phyloP scores from a whole-genome alignment of 2,797 vertebrate species.

The Anguilla pacifica region DNA sequence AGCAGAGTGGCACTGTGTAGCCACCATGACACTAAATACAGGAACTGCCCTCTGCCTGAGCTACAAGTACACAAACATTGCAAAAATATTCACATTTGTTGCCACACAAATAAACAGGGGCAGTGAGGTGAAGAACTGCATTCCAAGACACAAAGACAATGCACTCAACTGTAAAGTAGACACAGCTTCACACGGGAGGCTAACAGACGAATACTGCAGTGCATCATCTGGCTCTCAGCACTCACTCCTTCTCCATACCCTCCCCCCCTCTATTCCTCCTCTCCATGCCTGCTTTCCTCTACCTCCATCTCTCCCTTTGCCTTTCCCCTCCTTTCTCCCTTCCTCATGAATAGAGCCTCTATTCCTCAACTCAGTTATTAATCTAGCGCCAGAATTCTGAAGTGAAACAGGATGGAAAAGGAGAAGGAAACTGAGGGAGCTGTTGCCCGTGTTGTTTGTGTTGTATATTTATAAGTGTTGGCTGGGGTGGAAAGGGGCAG shows the following conservation, averaged over 20 bases:
- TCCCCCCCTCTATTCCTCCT: neutral
- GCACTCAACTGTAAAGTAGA: neutral
- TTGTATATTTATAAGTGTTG: neutral
- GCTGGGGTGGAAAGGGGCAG: neutral
- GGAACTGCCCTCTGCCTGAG: neutral
- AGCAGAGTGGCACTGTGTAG: neutral
- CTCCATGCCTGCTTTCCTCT: neutral
- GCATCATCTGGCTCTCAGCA: neutral
- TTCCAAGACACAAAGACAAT: neutral
- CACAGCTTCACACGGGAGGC: neutral
- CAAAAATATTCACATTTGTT: neutral
- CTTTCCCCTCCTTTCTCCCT: slow-evolving; percentile 5
- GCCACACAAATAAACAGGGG: neutral
- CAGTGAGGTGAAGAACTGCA: neutral
- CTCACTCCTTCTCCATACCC: neutral
- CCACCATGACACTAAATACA: neutral
- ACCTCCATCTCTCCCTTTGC: neutral
- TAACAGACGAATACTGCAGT: neutral
- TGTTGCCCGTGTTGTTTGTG: slow-evolving; percentile 1
- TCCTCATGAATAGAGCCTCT: slow-evolving; percentile 38
- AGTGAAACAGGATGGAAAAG: neutral
- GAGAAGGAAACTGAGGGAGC: neutral
- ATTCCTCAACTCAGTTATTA: slow-evolving; percentile 21
- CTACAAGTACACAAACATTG: neutral
- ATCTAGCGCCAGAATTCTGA: slow-evolving; percentile 13